These are phyloP conservation scores for Zeus faber DNA, from an alignment of 2,113 vertebrate genomes.

Conservation along the genomic window DNA sequence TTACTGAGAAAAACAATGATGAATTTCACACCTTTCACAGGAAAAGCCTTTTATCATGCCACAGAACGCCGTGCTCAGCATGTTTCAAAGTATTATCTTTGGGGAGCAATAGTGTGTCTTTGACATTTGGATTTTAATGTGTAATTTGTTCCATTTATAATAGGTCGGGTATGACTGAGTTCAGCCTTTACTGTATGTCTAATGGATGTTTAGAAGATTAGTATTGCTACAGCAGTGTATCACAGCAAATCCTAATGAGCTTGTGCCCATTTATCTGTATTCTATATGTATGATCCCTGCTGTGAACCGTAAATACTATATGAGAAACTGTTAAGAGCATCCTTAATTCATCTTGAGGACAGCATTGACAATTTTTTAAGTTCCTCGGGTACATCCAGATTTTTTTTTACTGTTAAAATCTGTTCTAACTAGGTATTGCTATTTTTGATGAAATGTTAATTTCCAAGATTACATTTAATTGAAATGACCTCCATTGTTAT, in stretches of 20 bases:
- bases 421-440: no score
- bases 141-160: no score
- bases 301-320: neutral
- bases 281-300: neutral
- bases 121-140: no score
- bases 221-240: neutral
- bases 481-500: no score
- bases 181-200: no score
- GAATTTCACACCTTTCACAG: conserved; percentile 10
- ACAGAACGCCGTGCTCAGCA: conserved; percentile 1
- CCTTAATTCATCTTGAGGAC: neutral
- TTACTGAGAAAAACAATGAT: no score
- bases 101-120: neutral
- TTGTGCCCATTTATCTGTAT: neutral
- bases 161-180: no score
- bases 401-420: no score
- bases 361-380: conserved; percentile 1
- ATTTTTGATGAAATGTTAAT: no score
- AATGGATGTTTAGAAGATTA: neutral
- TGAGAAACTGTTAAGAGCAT: neutral
- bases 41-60: neutral
- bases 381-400: no score
- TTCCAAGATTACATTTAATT: no score
- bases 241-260: neutral
- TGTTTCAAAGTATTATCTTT: neutral